Evolutionary conservation across 2,797 vertebrate species (phyloP), one percentile per base, ranked within the genome.

Genomic region (Anolis apletophallus): DNA sequence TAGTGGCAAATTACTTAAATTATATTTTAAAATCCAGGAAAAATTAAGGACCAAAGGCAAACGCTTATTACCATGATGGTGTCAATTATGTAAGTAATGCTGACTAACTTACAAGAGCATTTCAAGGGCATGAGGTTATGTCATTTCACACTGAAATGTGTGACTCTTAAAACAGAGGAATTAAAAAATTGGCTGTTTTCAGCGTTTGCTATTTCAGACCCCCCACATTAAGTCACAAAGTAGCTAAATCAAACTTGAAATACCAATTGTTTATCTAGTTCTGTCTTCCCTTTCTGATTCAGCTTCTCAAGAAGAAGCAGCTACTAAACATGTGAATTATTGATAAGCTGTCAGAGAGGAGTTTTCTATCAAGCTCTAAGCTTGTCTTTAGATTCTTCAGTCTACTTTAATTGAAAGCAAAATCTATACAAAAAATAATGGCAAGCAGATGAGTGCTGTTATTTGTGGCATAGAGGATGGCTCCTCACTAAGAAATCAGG

Each of bases 21-120:
- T 84, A 87, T 80, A 14, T 21, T 85, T 0, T 0, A 84, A 73
- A 89, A 85, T 81, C 82, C 16, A 2, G 36, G 85, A 69, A 90
- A 75, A 88, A 90, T 29, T 72, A 89, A 84, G 87, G 88, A 88
- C 93, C 93, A 46, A 88, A 87, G 82, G 89, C 14, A 92, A 46
- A 23, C 46, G 17, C 46, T 34, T 13, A 23, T 90, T 77, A 8
- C 76, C 80, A 3, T 0, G 6, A 32, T 10, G 29, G 10, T 0
- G 36, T 0, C 29, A 59, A 54, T 34, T 68, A 77, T 81, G 29
- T 0, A 54, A 3, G 72, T 80, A 87, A 88, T 36, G 0, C 55
- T 7, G 80, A 82, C 80, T 78, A 5, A n/a, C 46, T 36, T 1
- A 32, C 73, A 78, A 64, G 4, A 32, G 0, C 12, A 0, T 29